Evolutionary conservation across 2,797 vertebrate species (phyloP).

Genomic region (Enteromius argenteus): DNA sequence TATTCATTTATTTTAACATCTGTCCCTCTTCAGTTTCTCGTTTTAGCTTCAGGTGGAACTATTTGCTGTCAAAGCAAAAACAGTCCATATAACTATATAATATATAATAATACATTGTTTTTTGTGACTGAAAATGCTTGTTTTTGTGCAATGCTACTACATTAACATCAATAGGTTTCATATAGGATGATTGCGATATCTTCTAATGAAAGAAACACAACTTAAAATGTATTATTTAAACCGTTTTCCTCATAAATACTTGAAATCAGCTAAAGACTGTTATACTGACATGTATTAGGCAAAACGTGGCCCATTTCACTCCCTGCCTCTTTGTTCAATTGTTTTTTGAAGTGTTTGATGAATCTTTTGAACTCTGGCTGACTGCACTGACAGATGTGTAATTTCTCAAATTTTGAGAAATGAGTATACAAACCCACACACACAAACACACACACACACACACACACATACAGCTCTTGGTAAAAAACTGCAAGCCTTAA

Average conservation of each 20-base stretch:
- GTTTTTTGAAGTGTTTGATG: conserved; percentile 54
- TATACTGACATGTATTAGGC: not conserved
- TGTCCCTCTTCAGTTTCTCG: not conserved
- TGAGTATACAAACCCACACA: not conserved
- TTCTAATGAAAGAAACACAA: not conserved
- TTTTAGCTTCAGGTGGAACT: not conserved
- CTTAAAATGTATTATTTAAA: not conserved
- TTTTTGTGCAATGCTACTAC: not conserved
- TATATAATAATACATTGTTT: too few relatives aligned
- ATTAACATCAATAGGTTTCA: not conserved
- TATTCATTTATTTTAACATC: not conserved
- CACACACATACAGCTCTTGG: not conserved
- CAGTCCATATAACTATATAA: too few relatives aligned
- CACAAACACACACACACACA: not conserved
- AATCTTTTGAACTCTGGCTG: conserved; percentile 54
- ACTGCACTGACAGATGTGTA: conserved; percentile 37
- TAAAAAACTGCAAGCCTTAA: not conserved
- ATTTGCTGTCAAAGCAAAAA: not conserved
- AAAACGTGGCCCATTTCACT: not conserved
- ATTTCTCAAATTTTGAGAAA: conserved; percentile 31
- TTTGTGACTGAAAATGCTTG: not conserved
- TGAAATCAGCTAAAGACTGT: not conserved
- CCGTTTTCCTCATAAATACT: not conserved
- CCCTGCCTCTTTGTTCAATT: conserved; percentile 7
- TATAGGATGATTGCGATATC: not conserved